Conservation (phyloP, 2,113 vertebrate species). For the Oncorhynchus kisutch region DNA sequence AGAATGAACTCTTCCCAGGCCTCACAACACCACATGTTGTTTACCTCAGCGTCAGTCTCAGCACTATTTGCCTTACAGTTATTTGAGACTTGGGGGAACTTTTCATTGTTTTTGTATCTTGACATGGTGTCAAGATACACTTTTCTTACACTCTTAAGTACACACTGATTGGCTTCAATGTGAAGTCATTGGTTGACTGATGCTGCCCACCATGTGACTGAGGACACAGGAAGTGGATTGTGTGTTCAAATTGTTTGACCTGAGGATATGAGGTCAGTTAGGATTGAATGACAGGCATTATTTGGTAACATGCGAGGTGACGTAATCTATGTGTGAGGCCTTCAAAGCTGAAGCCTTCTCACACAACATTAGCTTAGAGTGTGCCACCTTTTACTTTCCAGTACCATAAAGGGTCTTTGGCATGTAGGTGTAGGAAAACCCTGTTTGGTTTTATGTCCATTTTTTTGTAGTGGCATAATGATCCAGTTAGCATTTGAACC, state of each 20-base stretch:
- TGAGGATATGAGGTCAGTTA: slow-evolving; percentile 45
- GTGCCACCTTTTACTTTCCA: too few species aligned
- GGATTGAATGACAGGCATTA: neutral
- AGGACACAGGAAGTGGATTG: slow-evolving; percentile 37
- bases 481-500: neutral
- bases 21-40: slow-evolving; percentile 35
- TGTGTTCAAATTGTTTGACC: slow-evolving; percentile 21
- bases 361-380: neutral
- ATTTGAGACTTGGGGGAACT: slow-evolving; percentile 8
- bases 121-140: neutral
- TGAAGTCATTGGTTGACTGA: slow-evolving; percentile 11
- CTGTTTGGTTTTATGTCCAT: too few species aligned
- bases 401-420: too few species aligned
- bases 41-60: slow-evolving; percentile 42
- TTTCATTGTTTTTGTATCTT: neutral
- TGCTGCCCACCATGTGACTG: neutral
- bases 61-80: slow-evolving; percentile 25
- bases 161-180: neutral
- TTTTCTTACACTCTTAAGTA: neutral
- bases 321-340: neutral
- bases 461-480: neutral
- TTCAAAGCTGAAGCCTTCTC: neutral
- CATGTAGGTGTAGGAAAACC: too few species aligned
- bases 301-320: neutral
- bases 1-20: slow-evolving; percentile 34